Base-by-base conservation (phyloP, 2,797 vertebrate genomes). In the Caiman crocodilus region DNA sequence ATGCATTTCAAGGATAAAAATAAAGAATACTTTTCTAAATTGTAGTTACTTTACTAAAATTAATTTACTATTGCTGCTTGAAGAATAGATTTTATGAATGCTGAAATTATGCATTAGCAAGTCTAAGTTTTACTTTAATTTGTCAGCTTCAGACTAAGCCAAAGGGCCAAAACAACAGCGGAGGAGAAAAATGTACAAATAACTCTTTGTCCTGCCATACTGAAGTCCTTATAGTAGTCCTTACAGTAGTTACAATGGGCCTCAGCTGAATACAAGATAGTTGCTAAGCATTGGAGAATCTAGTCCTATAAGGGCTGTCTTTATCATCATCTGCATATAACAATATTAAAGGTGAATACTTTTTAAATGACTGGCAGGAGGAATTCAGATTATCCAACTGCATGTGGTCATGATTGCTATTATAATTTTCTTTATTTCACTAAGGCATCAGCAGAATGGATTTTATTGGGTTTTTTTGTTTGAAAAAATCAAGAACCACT, bases 1-100 rank as follows among this genome's bases (percentile, higher is more conserved):
- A 28, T 71, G 78, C 79, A 2, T 1, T 83, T n/a, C n/a, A 84
- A 94, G 56, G n/a, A 77, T 81, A 90, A 75, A 77, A 84, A 60
- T 65, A 83, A 76, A 25, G 30, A 91, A 65, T 17, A 5, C 35
- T 88, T 20, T 7, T 28, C 75, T 25, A 59, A 61, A 21, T 5
- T 84, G 28, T 90, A 91, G 87, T 25, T 76, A 28, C 4, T 76
- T 42, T 83, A 71, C 1, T 85, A 86, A 93, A 77, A 32, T 12
- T 26, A 21, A 12, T 26, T 3, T 26, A 21, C 50, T 80, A 30
- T 9, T 42, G 4, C 23, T 76, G 57, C 79, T 91, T 89, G 14
- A 25, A 79, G 87, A 91, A 76, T 4, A 85, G 21, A 0, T 76
- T 92, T 89, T 80, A 61, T 85, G 76, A 75, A 75, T 65, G 30